Evolutionary conservation across 2,113 vertebrate genomes (phyloP).

Genomic region (Petroica traversi): DNA sequence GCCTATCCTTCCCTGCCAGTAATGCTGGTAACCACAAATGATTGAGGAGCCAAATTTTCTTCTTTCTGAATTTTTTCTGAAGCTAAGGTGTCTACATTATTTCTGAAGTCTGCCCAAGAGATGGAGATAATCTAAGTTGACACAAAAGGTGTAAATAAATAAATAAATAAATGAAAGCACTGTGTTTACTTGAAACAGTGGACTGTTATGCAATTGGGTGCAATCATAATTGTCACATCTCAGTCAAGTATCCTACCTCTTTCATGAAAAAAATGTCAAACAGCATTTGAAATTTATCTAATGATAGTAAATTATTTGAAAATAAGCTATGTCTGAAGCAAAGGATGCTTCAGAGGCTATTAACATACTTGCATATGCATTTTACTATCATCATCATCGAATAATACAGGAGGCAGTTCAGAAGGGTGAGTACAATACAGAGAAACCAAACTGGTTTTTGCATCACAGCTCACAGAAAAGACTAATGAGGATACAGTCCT

Average conservation of each 20-base stretch:
- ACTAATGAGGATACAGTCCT: neutral
- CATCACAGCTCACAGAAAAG: neutral
- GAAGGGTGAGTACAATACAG: neutral
- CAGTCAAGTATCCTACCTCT: neutral
- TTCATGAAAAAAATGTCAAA: neutral
- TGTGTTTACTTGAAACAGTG: neutral
- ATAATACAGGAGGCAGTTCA: neutral
- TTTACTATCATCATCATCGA: neutral
- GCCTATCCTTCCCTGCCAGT: neutral
- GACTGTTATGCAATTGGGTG: neutral
- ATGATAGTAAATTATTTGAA: neutral
- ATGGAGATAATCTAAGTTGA: neutral
- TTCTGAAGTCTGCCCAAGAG: neutral
- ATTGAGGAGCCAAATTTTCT: neutral
- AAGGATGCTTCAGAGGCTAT: neutral
- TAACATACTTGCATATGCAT: neutral
- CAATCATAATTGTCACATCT: neutral
- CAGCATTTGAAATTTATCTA: neutral
- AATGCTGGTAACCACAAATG: neutral
- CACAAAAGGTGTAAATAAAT: neutral
- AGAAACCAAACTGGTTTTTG: neutral
- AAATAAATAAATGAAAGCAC: neutral
- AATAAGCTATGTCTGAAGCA: neutral
- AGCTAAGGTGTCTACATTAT: neutral
- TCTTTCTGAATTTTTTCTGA: neutral